Conservation (phyloP, 2,888 invertebrate species). For the Tetranychus piercei region DNA sequence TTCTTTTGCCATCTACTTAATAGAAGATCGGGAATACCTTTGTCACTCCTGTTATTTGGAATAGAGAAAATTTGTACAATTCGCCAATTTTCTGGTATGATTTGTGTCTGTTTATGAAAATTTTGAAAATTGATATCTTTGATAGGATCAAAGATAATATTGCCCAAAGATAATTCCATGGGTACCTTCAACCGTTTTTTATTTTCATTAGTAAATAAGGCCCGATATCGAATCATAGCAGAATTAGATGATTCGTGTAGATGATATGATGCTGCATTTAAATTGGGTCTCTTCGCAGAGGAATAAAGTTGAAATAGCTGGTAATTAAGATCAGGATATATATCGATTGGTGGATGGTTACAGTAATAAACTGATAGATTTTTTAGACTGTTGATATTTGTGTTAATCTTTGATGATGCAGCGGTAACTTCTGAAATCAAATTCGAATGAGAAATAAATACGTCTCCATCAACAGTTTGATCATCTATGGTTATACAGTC, state of each 20-base stretch:
- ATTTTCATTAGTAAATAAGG: conserved; percentile 13
- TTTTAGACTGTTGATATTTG: background rate
- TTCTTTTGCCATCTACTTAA: conserved; percentile 20
- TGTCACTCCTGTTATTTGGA: conserved; percentile 11
- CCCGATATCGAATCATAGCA: conserved; percentile 15
- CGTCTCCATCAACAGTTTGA: background rate
- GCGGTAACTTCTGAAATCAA: background rate
- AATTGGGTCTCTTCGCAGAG: background rate
- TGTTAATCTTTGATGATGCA: background rate
- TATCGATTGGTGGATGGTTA: conserved; percentile 14
- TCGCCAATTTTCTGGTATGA: conserved; percentile 22
- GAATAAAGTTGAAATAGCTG: conserved; percentile 5
- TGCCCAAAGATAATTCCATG: background rate
- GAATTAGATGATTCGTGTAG: conserved; percentile 9
- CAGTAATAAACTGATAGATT: background rate
- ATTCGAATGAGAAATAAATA: background rate
- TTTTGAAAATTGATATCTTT: background rate
- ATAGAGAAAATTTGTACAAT: conserved; percentile 22
- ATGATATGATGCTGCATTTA: conserved; percentile 11
- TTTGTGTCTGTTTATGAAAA: background rate
- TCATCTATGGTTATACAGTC: background rate
- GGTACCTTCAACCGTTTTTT: conserved; percentile 10
- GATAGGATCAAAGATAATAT: background rate
- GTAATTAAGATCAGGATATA: conserved; percentile 8
- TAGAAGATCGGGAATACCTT: conserved; percentile 18